Evolutionary conservation across 2,113 vertebrate genomes (phyloP).

Genomic region (Stegastes partitus): DNA sequence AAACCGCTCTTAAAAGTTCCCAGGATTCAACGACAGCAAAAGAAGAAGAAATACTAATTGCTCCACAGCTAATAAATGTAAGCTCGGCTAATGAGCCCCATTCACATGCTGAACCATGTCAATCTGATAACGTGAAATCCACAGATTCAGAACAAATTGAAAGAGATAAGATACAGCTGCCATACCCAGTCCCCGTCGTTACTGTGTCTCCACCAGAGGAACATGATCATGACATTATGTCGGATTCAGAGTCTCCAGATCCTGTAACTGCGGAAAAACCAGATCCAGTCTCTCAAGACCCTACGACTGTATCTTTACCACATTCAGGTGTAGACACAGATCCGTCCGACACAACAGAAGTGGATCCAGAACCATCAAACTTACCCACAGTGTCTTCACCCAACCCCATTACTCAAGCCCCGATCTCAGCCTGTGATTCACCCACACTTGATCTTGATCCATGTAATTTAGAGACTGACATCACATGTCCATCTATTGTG

Average conservation of each 20-base stretch:
- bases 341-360: slow-evolving; percentile 45
- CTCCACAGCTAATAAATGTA: slow-evolving; percentile 34
- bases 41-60: slow-evolving; percentile 36
- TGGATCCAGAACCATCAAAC: slow-evolving; percentile 42
- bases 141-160: slow-evolving; percentile 61
- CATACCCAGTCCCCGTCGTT: slow-evolving; percentile 77
- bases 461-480: slow-evolving; percentile 27
- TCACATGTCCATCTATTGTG: slow-evolving; percentile 72
- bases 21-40: slow-evolving; percentile 33
- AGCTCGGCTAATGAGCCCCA: slow-evolving; percentile 32
- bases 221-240: slow-evolving; percentile 48
- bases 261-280: slow-evolving; percentile 17
- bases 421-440: slow-evolving; percentile 15
- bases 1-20: slow-evolving; percentile 19
- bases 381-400: slow-evolving; percentile 4
- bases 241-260: slow-evolving; percentile 62
- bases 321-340: slow-evolving; percentile 56
- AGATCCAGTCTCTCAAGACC: slow-evolving; percentile 37
- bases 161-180: slow-evolving; percentile 56
- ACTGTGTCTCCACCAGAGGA: slow-evolving; percentile 80
- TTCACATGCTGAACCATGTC: slow-evolving; percentile 50
- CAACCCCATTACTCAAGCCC: slow-evolving; percentile 43
- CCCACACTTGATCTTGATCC: slow-evolving; percentile 7
- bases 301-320: slow-evolving; percentile 19
- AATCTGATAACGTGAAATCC: slow-evolving; percentile 46